Percentiles rank a stretch among this genome's conserved stretches.
Conservation (phyloP, 2,888 invertebrate species). For the Hedychridium roseum region DNA sequence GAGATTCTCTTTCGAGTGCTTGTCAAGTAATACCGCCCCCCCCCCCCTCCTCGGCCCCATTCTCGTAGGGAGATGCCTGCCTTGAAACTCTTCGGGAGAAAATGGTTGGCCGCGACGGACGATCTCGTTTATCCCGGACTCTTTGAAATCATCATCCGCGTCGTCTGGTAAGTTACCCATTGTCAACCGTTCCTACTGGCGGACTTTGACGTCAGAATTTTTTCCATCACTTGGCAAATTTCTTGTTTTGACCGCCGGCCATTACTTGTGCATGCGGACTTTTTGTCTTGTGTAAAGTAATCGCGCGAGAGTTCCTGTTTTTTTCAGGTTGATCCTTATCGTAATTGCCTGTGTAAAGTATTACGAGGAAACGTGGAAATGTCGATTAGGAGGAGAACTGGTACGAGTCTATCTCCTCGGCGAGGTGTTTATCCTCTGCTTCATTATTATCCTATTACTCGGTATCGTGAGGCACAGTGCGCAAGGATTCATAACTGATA, state of each 20-base stretch:
- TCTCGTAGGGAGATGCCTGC: conserved; percentile 94
- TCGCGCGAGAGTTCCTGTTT: neutral
- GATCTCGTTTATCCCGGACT: conserved; percentile 90
- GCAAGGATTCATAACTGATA: conserved; percentile 81
- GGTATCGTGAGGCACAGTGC: conserved; percentile 76
- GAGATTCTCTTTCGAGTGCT: too few species aligned
- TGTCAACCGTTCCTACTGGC: too few species aligned
- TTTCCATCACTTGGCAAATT: too few species aligned
- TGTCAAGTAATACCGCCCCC: too few species aligned
- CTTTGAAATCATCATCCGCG: conserved; percentile 77
- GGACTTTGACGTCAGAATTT: too few species aligned
- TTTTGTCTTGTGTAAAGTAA: too few species aligned
- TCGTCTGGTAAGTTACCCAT: conserved; percentile 71
- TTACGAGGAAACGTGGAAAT: conserved; percentile 75
- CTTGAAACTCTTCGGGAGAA: conserved; percentile 83
- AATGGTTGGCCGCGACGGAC: conserved; percentile 91
- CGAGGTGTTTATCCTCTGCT: conserved; percentile 71
- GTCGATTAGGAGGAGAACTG: conserved; percentile 74
- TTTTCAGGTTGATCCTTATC: conserved; percentile 72
- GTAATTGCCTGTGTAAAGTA: conserved; percentile 72
- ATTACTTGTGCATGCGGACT: too few species aligned
- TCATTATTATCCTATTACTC: conserved; percentile 72
- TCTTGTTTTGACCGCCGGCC: too few species aligned
- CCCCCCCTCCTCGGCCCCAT: too few species aligned
- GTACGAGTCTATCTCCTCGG: conserved; percentile 79